Evolutionary conservation across 2,113 vertebrate genomes (phyloP).

Genomic region (Crotalus helleri): DNA sequence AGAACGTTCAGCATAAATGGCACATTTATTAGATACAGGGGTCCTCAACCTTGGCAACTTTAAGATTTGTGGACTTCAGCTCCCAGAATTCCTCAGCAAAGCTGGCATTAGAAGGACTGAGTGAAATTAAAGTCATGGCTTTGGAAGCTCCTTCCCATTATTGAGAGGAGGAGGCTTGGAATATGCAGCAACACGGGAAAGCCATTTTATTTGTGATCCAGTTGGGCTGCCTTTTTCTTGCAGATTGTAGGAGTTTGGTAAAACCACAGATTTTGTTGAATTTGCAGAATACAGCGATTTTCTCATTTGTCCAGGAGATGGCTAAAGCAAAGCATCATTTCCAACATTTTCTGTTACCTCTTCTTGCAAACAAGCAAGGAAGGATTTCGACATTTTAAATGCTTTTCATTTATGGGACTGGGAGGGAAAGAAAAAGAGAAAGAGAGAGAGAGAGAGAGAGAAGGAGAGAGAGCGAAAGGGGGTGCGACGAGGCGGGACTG

Average conservation of each 20-base stretch:
- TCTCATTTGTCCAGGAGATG: background rate
- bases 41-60: too few relatives aligned
- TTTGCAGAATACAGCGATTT: too few relatives aligned
- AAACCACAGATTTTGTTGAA: background rate
- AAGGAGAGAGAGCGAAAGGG: background rate
- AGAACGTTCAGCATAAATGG: background rate
- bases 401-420: constrained; percentile 6
- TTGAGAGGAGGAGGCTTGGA: background rate
- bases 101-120: background rate
- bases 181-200: background rate
- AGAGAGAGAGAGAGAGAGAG: too few relatives aligned
- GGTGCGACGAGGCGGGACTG: too few relatives aligned
- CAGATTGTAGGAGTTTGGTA: background rate
- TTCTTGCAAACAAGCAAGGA: background rate
- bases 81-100: too few relatives aligned
- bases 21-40: background rate
- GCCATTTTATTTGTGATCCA: background rate
- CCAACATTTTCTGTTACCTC: background rate
- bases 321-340: background rate
- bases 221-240: background rate
- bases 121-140: background rate
- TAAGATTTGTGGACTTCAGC: too few relatives aligned
- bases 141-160: background rate
- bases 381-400: background rate
- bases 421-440: background rate